Conservation (phyloP, 2,113 vertebrate genomes). For the Oryzias woworae region DNA sequence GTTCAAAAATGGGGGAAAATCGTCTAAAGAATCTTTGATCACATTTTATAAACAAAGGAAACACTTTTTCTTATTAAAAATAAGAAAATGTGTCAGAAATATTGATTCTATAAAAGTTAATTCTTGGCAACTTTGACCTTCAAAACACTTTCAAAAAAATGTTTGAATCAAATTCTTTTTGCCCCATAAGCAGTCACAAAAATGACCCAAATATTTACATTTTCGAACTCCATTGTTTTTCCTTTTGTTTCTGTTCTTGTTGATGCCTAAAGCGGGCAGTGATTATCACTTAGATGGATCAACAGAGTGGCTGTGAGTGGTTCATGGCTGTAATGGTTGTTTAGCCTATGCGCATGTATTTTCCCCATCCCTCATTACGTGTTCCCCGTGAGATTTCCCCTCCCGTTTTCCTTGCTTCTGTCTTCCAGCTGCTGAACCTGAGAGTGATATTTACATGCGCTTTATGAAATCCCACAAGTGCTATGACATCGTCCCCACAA, state of each 20-base stretch:
- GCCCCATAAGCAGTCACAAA: too few species aligned
- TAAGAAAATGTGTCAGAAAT: too few species aligned
- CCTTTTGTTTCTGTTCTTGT: conserved; percentile 37
- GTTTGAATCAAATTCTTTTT: too few species aligned
- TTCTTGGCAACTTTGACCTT: too few species aligned
- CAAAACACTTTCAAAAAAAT: too few species aligned
- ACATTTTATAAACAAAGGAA: too few species aligned
- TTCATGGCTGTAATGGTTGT: conserved; percentile 55
- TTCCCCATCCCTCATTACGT: conserved; percentile 39
- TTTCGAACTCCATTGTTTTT: conserved; percentile 10
- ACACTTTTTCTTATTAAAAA: too few species aligned
- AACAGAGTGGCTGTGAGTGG: conserved; percentile 58
- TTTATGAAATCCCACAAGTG: conserved; percentile 99
- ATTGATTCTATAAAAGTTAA: too few species aligned
- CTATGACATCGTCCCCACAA: conserved; percentile 98
- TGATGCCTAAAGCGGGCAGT: conserved; percentile 16
- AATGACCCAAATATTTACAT: too few species aligned
- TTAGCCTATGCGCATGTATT: conserved; percentile 32
- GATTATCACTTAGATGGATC: conserved; percentile 47
- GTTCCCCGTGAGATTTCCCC: conserved; percentile 48
- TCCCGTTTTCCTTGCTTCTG: conserved; percentile 29
- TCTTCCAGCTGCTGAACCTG: conserved; percentile 86
- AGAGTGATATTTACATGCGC: conserved; percentile 94
- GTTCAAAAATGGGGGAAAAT: too few species aligned
- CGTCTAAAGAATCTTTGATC: too few species aligned